Evolutionary conservation across 2,888 invertebrate genomes (phyloP).

Genomic region (Diplazon laetatorius): DNA sequence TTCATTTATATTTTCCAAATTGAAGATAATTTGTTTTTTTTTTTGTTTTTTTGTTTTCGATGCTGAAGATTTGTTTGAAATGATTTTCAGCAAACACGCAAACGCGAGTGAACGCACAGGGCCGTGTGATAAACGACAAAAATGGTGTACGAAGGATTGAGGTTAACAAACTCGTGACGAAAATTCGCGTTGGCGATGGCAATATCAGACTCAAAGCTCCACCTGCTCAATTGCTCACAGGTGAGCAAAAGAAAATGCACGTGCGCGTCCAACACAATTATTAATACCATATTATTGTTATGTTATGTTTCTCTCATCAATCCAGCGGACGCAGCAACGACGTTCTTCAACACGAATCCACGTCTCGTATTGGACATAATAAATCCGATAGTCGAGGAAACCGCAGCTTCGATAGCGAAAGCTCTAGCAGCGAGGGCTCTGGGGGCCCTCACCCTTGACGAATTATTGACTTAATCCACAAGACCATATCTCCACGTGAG

Average conservation of each 20-base stretch:
- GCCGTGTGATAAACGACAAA: constrained; percentile 84
- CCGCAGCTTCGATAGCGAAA: constrained; percentile 85
- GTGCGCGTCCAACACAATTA: too few species aligned
- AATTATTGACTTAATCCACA: constrained; percentile 82
- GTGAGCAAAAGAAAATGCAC: constrained; percentile 63
- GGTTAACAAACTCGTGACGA: constrained; percentile 85
- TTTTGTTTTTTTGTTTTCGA: too few species aligned
- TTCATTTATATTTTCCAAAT: neutral
- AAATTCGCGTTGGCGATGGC: constrained; percentile 86
- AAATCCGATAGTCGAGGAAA: constrained; percentile 88
- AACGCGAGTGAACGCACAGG: constrained; percentile 85
- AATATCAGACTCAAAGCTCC: constrained; percentile 84
- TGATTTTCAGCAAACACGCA: constrained; percentile 86
- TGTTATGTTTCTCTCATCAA: constrained; percentile 66
- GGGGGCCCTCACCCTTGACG: constrained; percentile 85
- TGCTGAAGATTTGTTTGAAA: too few species aligned
- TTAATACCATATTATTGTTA: neutral
- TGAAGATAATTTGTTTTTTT: constrained; percentile 59
- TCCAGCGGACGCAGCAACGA: constrained; percentile 87
- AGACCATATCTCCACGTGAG: constrained; percentile 22
- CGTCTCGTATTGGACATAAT: constrained; percentile 87
- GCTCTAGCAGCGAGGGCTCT: constrained; percentile 86
- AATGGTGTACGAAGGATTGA: constrained; percentile 86
- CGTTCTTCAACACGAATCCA: constrained; percentile 89
- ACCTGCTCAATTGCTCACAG: constrained; percentile 73